Percentiles rank a stretch among this genome's conserved stretches.
These are phyloP conservation scores for Neodiprion lecontei DNA, from an alignment of 1,140 invertebrate genomes.

Conservation along the genomic window DNA sequence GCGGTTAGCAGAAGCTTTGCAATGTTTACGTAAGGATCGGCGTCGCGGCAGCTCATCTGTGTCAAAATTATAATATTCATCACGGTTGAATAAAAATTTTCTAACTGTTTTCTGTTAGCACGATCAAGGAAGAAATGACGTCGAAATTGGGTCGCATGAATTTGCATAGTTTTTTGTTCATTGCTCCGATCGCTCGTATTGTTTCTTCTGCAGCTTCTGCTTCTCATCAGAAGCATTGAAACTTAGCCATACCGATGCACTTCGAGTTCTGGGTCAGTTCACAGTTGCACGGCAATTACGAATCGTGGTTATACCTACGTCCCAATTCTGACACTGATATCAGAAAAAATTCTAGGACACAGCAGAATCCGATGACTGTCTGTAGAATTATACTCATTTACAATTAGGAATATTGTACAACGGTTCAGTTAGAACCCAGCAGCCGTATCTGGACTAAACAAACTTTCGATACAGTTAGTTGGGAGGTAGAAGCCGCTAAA, in stretches of 20 bases:
- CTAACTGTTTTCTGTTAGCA: too few relatives aligned
- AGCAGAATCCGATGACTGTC: background rate
- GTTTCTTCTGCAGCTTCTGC: background rate
- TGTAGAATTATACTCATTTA: background rate
- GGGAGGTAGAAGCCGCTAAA: background rate
- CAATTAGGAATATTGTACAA: background rate
- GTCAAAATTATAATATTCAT: conserved; percentile 6
- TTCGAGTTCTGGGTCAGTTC: conserved; percentile 2
- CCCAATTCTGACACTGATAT: background rate
- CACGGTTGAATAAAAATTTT: background rate
- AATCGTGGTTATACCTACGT: background rate
- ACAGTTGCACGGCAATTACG: conserved; percentile 2
- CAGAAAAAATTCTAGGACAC: conserved; percentile 4
- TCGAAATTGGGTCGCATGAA: too few relatives aligned
- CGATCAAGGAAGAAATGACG: too few relatives aligned
- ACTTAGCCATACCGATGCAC: background rate
- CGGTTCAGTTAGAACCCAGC: background rate
- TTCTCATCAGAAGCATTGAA: too few relatives aligned
- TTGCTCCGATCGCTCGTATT: background rate
- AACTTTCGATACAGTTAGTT: background rate
- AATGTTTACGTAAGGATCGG: too few relatives aligned
- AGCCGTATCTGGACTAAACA: background rate
- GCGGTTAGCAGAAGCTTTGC: too few relatives aligned
- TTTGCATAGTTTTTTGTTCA: too few relatives aligned
- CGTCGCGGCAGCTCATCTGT: background rate